Percentiles rank a stretch among this genome's conserved stretches.
Evolutionary conservation across 2,797 vertebrate genomes (phyloP).

Genomic region (Loriculus beryllinus): DNA sequence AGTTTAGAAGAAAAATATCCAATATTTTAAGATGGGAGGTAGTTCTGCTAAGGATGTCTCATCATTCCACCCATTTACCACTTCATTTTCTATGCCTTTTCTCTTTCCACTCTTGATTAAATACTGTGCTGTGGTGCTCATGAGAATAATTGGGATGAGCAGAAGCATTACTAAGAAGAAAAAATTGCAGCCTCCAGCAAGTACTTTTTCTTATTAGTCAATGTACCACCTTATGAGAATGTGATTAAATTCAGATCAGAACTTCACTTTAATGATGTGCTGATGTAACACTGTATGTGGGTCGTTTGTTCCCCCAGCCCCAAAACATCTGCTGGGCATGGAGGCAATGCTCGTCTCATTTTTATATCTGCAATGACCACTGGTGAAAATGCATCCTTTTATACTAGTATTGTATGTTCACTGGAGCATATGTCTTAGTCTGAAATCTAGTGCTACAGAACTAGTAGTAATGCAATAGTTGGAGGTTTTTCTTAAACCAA

Average conservation of each 20-base stretch:
- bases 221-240: slow-evolving; percentile 51
- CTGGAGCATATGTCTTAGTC: background rate
- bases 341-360: background rate
- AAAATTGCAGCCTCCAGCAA: slow-evolving; percentile 66
- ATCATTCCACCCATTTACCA: slow-evolving; percentile 18
- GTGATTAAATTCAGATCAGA: slow-evolving; percentile 62
- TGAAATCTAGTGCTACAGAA: background rate
- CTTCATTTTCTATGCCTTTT: slow-evolving; percentile 67
- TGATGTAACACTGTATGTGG: background rate
- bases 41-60: slow-evolving; percentile 7
- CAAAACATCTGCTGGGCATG: background rate
- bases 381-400: background rate
- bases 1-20: background rate
- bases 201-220: slow-evolving; percentile 66
- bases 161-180: slow-evolving; percentile 69
- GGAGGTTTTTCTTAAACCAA: background rate
- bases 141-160: slow-evolving; percentile 68
- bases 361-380: background rate
- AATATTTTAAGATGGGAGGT: slow-evolving; percentile 38
- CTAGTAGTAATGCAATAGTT: background rate
- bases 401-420: background rate
- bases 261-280: slow-evolving; percentile 47
- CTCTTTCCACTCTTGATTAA: slow-evolving; percentile 62
- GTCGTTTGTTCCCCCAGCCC: slow-evolving; percentile 25
- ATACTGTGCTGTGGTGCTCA: slow-evolving; percentile 47